Evolutionary conservation across 2,113 vertebrate species (phyloP).

Genomic region (Poeciliopsis prolifica): DNA sequence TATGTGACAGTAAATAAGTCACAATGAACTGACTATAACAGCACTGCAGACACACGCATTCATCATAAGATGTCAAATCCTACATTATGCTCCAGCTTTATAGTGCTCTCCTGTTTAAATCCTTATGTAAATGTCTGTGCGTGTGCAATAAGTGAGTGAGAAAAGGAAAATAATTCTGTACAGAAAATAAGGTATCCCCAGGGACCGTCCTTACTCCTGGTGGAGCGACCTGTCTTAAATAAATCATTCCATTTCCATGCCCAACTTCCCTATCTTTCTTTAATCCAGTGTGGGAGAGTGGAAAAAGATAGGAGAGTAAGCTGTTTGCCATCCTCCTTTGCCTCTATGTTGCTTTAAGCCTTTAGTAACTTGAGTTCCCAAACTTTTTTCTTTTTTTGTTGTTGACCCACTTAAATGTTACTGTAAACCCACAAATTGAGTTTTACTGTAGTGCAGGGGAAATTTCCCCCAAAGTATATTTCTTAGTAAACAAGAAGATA

Average conservation of each 20-base stretch:
- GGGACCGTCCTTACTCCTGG: slow-evolving; percentile 64
- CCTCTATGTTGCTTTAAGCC: slow-evolving; percentile 72
- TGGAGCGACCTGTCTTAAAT: slow-evolving; percentile 76
- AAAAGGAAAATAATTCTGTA: slow-evolving; percentile 37
- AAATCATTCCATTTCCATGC: slow-evolving; percentile 76
- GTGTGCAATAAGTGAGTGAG: slow-evolving; percentile 29
- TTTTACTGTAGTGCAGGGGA: slow-evolving; percentile 51
- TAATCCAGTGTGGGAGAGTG: slow-evolving; percentile 76
- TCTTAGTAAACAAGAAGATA: slow-evolving; percentile 37
- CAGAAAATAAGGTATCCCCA: slow-evolving; percentile 64
- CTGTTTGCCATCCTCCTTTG: slow-evolving; percentile 74
- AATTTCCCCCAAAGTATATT: neutral
- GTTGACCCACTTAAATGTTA: slow-evolving; percentile 75
- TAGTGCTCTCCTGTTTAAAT: slow-evolving; percentile 34
- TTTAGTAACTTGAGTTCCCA: slow-evolving; percentile 69
- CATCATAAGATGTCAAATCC: slow-evolving; percentile 39
- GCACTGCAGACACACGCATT: slow-evolving; percentile 44
- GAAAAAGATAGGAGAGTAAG: slow-evolving; percentile 70
- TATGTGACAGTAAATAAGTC: slow-evolving; percentile 47
- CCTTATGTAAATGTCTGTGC: slow-evolving; percentile 39
- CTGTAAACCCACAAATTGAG: slow-evolving; percentile 65
- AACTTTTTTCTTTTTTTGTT: slow-evolving; percentile 57
- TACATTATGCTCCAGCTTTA: slow-evolving; percentile 38
- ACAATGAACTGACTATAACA: slow-evolving; percentile 49
- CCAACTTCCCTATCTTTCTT: slow-evolving; percentile 70